Evolutionary conservation across 2,888 invertebrate species (phyloP), one percentile per base, ranked within the genome.

Genomic region (Mayetiola destructor): DNA sequence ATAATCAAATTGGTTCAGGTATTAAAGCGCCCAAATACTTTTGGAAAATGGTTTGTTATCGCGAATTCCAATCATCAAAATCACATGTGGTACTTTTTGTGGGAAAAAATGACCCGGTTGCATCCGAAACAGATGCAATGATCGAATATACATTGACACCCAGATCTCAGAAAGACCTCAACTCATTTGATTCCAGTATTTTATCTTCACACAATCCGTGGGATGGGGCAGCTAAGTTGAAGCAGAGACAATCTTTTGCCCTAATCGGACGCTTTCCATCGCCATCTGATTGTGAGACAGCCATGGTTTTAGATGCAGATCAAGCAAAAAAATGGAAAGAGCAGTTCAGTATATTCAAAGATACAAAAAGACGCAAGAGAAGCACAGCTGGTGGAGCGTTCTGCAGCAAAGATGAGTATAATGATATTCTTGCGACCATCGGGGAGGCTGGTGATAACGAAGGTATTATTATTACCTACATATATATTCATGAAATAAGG

Each of bases 31-130:
- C 54, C 20, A 32, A 20, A 21, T 54, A 35, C 10, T 54, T 54
- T 20, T 54, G 54, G 54, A 54, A 54, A 14, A n/a, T 54, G 54
- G 32, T 54, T 8, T 54, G 54, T 35, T 32, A 30, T 35, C 27
- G 30, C 16, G 54, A 32, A 12, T 3, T 18, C 18, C 1, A 12
- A 10, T 20, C 32, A 35, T 10, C 5, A 2, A 54, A 32, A 30
- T 21, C 40, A 40, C 40, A 40, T n/a, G 40, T 40, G 21, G 40
- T 10, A 3, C 40, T 40, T 40, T 40, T 40, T 10, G 21, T 40
- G 3, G 40, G 21, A 8, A 21, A 21, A 12, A 40, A 40, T 40
- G 40, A 40, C 9, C 40, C 40, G 14, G 18, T 39, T 18, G 20
- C 2, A 39, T 16, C 16, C 20, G 40, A 40, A 6, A 40, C 21